These are phyloP conservation scores for Herpetotheres cachinnans DNA, from an alignment of 2,113 vertebrate species.

Conservation along the genomic window DNA sequence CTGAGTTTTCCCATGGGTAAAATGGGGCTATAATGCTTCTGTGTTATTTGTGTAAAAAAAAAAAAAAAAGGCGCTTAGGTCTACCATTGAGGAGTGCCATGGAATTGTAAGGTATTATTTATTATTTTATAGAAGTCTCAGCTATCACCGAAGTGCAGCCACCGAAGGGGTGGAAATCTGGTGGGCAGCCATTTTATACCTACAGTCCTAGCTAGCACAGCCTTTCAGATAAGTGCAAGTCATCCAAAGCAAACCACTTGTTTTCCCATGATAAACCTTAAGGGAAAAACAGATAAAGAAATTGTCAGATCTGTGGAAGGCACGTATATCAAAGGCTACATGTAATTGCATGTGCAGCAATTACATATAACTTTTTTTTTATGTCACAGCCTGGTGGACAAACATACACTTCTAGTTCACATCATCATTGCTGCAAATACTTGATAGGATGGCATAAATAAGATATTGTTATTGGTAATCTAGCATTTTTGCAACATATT, in stretches of 20 bases:
- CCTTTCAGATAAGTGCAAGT: not conserved
- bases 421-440: not conserved
- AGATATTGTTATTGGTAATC: not conserved
- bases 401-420: not conserved
- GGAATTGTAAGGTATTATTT: not conserved
- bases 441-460: not conserved
- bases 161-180: not conserved
- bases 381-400: not conserved
- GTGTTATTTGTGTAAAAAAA: not conserved
- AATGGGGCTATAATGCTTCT: not conserved
- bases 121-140: not conserved
- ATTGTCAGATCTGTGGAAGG: not conserved
- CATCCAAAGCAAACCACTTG: not conserved
- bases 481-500: not conserved
- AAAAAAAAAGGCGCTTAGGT: not conserved
- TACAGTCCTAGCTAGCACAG: not conserved
- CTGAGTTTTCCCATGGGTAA: not conserved
- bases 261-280: not conserved
- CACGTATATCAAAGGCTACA: not conserved
- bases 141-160: not conserved
- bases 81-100: not conserved
- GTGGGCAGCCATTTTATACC: not conserved
- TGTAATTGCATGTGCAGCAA: fast-evolving
- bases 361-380: not conserved
- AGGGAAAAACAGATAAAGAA: not conserved